Evolutionary conservation across 2,797 vertebrate species (phyloP).

Genomic region (Oryzias sinensis): DNA sequence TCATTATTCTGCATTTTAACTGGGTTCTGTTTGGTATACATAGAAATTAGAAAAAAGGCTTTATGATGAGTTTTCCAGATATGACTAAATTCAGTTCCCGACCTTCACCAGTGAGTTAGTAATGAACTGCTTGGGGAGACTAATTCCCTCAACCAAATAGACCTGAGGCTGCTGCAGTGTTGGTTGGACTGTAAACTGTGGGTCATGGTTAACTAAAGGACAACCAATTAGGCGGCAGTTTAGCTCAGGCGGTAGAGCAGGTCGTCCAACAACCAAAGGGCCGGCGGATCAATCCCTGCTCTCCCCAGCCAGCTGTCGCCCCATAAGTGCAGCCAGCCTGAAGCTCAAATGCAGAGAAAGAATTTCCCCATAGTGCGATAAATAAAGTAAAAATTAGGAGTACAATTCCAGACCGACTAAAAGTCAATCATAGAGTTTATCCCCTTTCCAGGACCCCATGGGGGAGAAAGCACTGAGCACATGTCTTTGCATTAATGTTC

Average conservation of each 20-base stretch:
- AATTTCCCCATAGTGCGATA: no score
- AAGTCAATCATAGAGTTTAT: constrained; percentile 32
- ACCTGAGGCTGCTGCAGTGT: constrained; percentile 30
- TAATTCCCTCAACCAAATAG: constrained; percentile 8
- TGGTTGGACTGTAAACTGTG: constrained; percentile 50
- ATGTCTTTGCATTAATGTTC: no score
- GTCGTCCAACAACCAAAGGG: no score
- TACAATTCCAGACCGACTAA: constrained; percentile 4
- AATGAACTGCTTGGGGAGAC: not conserved
- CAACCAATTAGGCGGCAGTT: not conserved
- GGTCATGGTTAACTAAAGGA: constrained; percentile 39
- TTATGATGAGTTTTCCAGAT: constrained; percentile 4
- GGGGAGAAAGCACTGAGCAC: not conserved
- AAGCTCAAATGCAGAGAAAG: no score
- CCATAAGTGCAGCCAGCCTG: no score
- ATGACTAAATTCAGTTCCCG: constrained; percentile 27
- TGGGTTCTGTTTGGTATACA: no score
- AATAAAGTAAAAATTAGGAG: no score
- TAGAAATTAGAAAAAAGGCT: no score
- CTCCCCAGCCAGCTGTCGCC: no score
- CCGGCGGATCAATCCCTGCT: no score
- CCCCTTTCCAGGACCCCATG: not conserved
- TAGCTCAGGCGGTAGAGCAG: no score
- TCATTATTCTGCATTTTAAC: no score
- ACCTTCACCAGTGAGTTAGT: not conserved